phyloP scores from a whole-genome alignment of 2,113 vertebrate species.

The Tiliqua scincoides region DNA sequence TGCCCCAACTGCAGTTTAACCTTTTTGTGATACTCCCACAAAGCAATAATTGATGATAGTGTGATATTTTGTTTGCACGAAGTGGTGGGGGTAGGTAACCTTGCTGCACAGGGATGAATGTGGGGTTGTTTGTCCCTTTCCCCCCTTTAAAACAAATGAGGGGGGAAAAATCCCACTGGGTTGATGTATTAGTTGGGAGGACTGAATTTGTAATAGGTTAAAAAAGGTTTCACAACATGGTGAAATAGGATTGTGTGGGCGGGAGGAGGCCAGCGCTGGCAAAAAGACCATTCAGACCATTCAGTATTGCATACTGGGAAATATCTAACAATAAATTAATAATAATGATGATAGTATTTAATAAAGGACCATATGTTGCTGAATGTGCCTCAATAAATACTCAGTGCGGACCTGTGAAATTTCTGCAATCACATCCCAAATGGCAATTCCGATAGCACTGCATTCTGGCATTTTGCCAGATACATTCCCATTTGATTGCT shows the following conservation, averaged over 20 bases:
- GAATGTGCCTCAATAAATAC: background rate
- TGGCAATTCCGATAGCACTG: no score
- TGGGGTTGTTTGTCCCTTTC: no score
- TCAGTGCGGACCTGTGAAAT: background rate
- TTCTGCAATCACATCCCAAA: background rate
- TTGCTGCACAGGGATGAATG: no score
- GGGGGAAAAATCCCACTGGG: no score
- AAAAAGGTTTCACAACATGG: no score
- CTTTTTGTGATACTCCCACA: background rate
- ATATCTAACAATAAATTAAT: background rate
- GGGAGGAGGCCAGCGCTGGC: background rate
- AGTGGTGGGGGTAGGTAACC: background rate
- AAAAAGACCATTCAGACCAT: background rate
- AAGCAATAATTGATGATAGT: background rate
- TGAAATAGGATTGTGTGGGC: background rate
- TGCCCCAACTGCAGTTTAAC: background rate
- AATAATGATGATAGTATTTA: background rate
- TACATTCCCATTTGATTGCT: no score
- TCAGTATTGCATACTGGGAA: background rate
- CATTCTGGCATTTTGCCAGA: background rate
- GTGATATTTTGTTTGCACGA: background rate
- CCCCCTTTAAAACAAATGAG: no score
- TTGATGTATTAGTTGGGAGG: background rate
- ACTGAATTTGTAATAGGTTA: background rate
- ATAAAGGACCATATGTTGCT: background rate